These are phyloP conservation scores for Chymomyza amoena DNA, from an alignment of 2,888 invertebrate genomes.

Conservation along the genomic window DNA sequence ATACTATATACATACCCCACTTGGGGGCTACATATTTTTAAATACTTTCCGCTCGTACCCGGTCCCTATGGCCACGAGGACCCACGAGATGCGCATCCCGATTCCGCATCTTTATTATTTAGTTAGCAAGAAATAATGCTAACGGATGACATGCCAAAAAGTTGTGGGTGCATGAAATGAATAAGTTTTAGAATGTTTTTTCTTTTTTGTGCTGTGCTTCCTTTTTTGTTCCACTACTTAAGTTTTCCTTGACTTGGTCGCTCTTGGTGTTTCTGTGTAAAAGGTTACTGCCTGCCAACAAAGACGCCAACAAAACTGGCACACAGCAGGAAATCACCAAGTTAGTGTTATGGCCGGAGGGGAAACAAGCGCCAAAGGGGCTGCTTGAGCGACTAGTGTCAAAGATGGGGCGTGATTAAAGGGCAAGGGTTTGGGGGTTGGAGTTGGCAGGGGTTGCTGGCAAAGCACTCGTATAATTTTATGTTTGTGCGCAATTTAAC, in stretches of 20 bases:
- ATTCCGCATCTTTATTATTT: no score
- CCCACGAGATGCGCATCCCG: no score
- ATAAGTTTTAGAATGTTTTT: background rate
- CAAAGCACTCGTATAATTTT: background rate
- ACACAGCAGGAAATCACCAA: conserved; percentile 3
- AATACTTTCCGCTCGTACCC: no score
- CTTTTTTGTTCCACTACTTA: background rate
- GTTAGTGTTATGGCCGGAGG: background rate
- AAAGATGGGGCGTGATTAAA: background rate
- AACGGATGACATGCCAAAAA: conserved; percentile 2
- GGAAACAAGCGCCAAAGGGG: background rate
- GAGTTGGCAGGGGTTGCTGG: background rate
- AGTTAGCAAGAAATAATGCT: background rate
- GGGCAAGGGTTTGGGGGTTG: no score
- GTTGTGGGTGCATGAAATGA: background rate
- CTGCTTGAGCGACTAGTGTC: background rate
- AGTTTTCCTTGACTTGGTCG: background rate
- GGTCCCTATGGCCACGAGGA: no score
- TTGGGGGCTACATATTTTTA: no score
- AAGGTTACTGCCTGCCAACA: background rate
- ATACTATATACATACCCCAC: no score
- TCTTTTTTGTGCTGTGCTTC: background rate
- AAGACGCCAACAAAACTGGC: background rate
- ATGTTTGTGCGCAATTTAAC: conserved; percentile 1
- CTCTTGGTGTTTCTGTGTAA: background rate